Base-by-base conservation (phyloP, 2,888 invertebrate species). In the Meiosimyza platycephala region DNA sequence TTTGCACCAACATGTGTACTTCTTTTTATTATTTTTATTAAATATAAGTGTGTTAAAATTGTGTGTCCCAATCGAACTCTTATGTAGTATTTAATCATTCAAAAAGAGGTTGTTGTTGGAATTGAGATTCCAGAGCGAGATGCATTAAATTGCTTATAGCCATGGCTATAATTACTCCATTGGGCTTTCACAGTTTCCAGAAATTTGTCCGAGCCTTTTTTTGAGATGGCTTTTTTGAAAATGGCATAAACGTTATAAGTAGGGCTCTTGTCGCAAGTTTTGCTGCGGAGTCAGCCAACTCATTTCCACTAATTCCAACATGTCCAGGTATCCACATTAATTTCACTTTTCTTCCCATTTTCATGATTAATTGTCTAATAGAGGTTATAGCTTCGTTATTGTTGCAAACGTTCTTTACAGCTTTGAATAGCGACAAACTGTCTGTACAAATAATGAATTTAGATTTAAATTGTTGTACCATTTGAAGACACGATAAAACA, bases 341-440 rank as follows among this genome's bases (percentile, higher is more conserved):
- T 54, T 54, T 54, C 54, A 54, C 15, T 54, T 54, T n/a, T n/a
- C n/a, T 54, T n/a, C n/a, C n/a, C 54, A 7, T 54, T 54, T 54
- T 54, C n/a, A 54, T 15, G 9, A 54, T n/a, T 54, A 54, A n/a
- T 54, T 54, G 54, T 54, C 54, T 54, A 12, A n/a, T n/a, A 1
- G 54, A n/a, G 54, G 16, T 54, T n/a, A 54, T 54, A 15, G 54
- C 54, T 54, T 54, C 54, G 54, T 54, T 54, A 54, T 54, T 54
- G n/a, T 54, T 54, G 54, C 18, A 16, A 18, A n/a, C 18, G 54
- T 54, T 54, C 6, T n/a, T 54, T 54, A 15, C 54, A n/a, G 54
- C 15, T 54, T 54, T 22, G 22, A 22, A 22, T 22, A 22, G 22
- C 22, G 22, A 22, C 22, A 22, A 22, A 22, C 22, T 22, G 22